Evolutionary conservation across 2,888 invertebrate genomes (phyloP).

Genomic region (Cataglyphis altisquamis): DNA sequence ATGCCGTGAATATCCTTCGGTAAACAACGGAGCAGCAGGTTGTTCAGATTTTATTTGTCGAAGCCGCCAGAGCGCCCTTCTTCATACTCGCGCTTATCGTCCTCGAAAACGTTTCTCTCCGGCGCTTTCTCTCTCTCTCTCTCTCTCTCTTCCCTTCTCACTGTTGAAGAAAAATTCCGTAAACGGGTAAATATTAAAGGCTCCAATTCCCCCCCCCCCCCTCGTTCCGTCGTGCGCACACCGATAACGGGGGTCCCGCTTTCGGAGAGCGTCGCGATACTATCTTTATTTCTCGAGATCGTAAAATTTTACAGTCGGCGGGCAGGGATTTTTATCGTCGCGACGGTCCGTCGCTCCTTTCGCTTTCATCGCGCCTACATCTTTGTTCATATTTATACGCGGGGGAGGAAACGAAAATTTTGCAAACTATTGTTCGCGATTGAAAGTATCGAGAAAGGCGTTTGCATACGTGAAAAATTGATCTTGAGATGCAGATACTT

Average conservation of each 20-base stretch:
- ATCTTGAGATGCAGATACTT: not conserved
- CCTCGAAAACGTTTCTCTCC: constrained; percentile 72
- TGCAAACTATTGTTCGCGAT: not conserved
- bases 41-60: constrained; percentile 85
- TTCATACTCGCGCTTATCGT: constrained; percentile 78
- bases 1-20: constrained; percentile 81
- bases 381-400: constrained; percentile 17
- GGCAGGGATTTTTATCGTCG: constrained; percentile 76
- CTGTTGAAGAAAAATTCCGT: constrained; percentile 75
- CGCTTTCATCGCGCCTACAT: constrained; percentile 30
- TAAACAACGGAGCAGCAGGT: constrained; percentile 84
- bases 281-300: constrained; percentile 83
- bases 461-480: not conserved
- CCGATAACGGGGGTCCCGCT: constrained; percentile 81
- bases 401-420: not conserved
- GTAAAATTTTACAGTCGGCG: constrained; percentile 84
- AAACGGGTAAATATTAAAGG: constrained; percentile 83
- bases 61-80: constrained; percentile 77
- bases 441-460: not conserved
- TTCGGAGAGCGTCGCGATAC: constrained; percentile 79
- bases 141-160: not conserved
- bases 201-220: constrained; percentile 51
- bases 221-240: constrained; percentile 64
- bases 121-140: constrained; percentile 61
- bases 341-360: constrained; percentile 66